A percentile compares a stretch with the other conserved stretches of the same genome.
Conservation (phyloP, 92 coral and sea anemone genomes). For the Pocillopora meandrina region DNA sequence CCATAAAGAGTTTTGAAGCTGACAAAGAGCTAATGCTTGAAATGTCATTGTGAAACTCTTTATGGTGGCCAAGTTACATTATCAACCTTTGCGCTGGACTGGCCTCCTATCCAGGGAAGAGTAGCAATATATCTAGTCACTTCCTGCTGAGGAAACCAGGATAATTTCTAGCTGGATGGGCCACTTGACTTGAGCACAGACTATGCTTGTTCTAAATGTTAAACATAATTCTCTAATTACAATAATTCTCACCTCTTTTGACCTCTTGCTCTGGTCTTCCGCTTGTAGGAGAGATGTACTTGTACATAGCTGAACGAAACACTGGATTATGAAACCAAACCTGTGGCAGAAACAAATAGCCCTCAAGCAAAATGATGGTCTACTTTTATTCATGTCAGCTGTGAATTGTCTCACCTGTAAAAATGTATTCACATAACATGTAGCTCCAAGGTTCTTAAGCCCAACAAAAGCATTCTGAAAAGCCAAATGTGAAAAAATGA, state of each 20-base stretch:
- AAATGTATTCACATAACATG: conserved; percentile 96
- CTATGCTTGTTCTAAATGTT: background rate
- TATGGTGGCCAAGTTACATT: no score
- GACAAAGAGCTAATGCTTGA: no score
- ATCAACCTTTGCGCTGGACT: no score
- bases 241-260: background rate
- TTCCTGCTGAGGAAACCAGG: no score
- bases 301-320: conserved; percentile 80
- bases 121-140: no score
- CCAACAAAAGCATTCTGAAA: conserved; percentile 93
- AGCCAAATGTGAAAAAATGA: background rate
- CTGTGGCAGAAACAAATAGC: conserved; percentile 22
- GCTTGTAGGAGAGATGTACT: conserved; percentile 8
- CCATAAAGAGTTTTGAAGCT: no score
- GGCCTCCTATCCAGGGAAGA: no score
- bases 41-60: no score
- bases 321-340: conserved; percentile 95
- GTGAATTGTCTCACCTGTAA: conserved; percentile 66
- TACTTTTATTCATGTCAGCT: background rate
- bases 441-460: conserved; percentile 93
- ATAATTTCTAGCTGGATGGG: no score
- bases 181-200: no score
- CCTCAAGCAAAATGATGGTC: background rate
- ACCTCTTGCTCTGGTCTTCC: background rate
- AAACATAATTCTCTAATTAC: background rate